Evolutionary conservation across 1,140 invertebrate genomes (phyloP), one percentile per base, ranked within the genome.

Genomic region (Schlechtendalia chinensis): DNA sequence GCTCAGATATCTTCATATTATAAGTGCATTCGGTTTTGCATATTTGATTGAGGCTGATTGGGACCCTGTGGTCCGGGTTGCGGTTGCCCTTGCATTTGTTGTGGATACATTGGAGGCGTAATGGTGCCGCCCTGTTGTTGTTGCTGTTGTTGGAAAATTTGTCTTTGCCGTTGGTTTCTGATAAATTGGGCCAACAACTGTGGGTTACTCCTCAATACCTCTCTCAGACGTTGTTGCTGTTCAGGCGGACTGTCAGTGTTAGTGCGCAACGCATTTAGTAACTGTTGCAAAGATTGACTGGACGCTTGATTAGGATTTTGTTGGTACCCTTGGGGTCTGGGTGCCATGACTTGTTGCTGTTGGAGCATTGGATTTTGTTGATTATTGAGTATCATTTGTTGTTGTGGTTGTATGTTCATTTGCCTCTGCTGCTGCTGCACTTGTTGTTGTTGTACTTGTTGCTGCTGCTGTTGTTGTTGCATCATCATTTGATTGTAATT

Each of bases 141-240:
- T 65, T 24, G 61, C 22, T 74, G 79, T 80, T 80, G 77, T 47
- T 74, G 69, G 24, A 59, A 69, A 47, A 72, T 67, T 32, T 45
- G 53, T 17, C 54, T 56, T 75, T 83, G 80, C n/a, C 80, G 80
- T 27, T 69, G 75, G 12, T 97, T 94, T 86, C 96, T 96, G 77
- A 98, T 96, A 85, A 98, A 97, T 69, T 96, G 95, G 79, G 96
- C 96, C 96, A 98, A 98, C 16, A 98, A 88, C 81, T 94, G 94
- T 63, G 96, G 96, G 88, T 98, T 96, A 65, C 92, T 93, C 86
- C 97, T 97, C 63, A 98, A 90, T 84, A 98, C 96, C 83, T 92
- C 91, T 45, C 98, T 88, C 72, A 98, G 94, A 87, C 97, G 94
- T 84, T 94, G 91, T 84, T 98, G 96, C 84, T 97, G 95, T 83